Base-by-base conservation (phyloP, 1,140 invertebrate genomes). In the Drosophila dunni region DNA sequence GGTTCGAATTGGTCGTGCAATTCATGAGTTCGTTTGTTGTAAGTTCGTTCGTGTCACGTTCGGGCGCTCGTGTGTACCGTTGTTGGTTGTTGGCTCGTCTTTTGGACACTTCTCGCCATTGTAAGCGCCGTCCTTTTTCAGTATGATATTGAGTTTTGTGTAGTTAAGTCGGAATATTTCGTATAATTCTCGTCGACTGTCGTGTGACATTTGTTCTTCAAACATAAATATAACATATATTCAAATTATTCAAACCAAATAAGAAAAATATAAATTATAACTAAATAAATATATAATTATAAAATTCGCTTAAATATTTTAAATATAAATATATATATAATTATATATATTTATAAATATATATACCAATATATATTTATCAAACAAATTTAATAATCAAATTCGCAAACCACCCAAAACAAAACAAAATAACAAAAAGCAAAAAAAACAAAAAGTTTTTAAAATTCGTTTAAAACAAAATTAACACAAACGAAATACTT, bases 151-250 rank as follows among this genome's bases (percentile, higher is more conserved):
- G 90, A 92, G 91, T 92, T 91, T 91, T 91, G 91, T 91, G 91
- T 91, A 91, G 91, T 92, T 91, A 91, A 92, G 91, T 92, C 91
- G 89, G 91, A 90, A 91, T 89, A 90, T 91, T 92, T 92, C 91
- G 90, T 91, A 88, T 75, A 83, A 70, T 91, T 91, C 81, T 91
- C 72, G 81, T 91, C 89, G 83, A 88, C 84, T 88, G 78, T 91
- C 88, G 88, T 91, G 84, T 84, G 89, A 85, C 81, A 89, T 90
- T 91, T 90, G 82, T 90, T 82, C 83, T 82, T 77, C 73, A 81
- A 81, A 88, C 73, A 76, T 65, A 79, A 88, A 83, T 77, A 83
- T 74, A 89, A 85, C 51, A 75, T 54, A 78, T 71, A 79, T 70
- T 75, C 57, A 67, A 67, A 38, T 46, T 53, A 67, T 42, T 36